Evolutionary conservation across 2,797 vertebrate species (phyloP).

Genomic region (Nannoperca obscura): DNA sequence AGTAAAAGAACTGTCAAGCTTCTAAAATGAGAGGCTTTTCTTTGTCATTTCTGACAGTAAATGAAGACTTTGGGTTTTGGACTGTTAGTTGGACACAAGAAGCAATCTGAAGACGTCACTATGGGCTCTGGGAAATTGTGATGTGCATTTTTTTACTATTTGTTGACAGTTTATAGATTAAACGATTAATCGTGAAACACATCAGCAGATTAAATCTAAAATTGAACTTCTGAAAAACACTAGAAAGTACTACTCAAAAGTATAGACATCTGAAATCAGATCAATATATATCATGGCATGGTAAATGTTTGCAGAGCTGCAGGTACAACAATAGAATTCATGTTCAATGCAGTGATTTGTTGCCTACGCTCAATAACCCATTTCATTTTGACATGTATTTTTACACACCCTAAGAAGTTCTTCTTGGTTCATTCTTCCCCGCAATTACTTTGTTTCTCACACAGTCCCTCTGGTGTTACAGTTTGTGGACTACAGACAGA

Average conservation of each 20-base stretch:
- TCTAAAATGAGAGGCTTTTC: no score
- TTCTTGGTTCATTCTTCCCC: background rate
- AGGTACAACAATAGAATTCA: background rate
- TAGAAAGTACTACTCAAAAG: no score
- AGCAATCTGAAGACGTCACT: no score
- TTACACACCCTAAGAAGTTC: background rate
- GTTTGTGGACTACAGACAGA: background rate
- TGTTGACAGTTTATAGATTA: no score
- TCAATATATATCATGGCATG: background rate
- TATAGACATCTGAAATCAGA: background rate
- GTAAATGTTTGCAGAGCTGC: background rate
- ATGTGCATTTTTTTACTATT: no score
- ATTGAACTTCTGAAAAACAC: background rate
- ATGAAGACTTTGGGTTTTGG: no score
- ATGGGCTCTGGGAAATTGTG: no score
- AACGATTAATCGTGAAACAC: no score
- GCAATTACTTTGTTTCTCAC: background rate
- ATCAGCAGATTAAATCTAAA: no score
- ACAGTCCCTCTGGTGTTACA: conserved; percentile 5
- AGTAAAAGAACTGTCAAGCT: no score
- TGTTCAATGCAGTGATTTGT: background rate
- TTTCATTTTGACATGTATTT: background rate
- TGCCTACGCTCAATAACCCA: background rate
- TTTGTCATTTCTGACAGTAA: no score
- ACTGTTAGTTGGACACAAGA: no score